Evolutionary conservation across 2,888 invertebrate genomes (phyloP).

Genomic region (Brachyopa scutellaris): DNA sequence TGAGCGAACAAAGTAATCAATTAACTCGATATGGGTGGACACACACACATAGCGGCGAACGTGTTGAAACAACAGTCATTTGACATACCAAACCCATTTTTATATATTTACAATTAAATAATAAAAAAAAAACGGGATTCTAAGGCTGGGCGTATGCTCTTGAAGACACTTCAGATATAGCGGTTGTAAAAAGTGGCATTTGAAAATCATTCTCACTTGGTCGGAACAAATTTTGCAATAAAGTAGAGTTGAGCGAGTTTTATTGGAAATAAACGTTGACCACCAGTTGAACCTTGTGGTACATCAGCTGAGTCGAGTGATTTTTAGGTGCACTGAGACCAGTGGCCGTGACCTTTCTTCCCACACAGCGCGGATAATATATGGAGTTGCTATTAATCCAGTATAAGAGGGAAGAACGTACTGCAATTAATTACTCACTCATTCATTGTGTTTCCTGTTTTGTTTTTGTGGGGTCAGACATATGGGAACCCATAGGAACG

Average conservation of each 20-base stretch:
- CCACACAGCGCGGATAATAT: conserved; percentile 3
- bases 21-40: conserved; percentile 37
- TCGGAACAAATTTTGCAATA: conserved; percentile 38
- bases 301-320: conserved; percentile 13
- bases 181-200: conserved; percentile 18
- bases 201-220: conserved; percentile 9
- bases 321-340: conserved; percentile 2
- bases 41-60: conserved; percentile 2
- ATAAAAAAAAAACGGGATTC: neutral
- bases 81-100: conserved; percentile 17
- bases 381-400: conserved; percentile 18
- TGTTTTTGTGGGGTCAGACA: neutral
- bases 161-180: neutral
- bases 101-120: conserved; percentile 21
- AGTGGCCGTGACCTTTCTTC: conserved; percentile 43
- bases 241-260: conserved; percentile 26
- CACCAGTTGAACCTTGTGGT: conserved; percentile 61
- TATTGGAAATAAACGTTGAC: conserved; percentile 51
- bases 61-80: conserved; percentile 50
- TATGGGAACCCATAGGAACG: conserved; percentile 13
- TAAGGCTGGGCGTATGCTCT: conserved; percentile 41
- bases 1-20: conserved; percentile 56
- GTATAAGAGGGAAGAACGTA: conserved; percentile 35
- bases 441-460: conserved; percentile 21
- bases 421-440: conserved; percentile 62